phyloP scores from a whole-genome alignment of 2,888 invertebrate genomes.

The Drepana falcataria region DNA sequence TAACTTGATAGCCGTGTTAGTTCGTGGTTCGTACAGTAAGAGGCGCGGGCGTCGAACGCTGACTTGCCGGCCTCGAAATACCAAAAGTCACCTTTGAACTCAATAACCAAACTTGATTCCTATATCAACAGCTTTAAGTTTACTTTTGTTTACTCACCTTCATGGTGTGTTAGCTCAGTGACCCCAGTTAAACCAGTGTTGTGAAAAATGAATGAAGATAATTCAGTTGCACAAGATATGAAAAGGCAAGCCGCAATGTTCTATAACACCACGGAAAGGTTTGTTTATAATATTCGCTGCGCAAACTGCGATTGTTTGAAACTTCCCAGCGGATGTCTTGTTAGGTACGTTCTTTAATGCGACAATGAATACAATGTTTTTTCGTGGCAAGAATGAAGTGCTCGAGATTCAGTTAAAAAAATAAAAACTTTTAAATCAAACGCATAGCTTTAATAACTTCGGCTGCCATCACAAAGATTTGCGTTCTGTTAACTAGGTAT shows the following conservation, averaged over 20 bases:
- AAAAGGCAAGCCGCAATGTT: constrained; percentile 72
- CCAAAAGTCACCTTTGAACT: constrained; percentile 29
- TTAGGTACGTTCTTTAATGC: constrained; percentile 2
- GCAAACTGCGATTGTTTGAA: constrained; percentile 22
- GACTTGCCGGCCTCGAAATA: constrained; percentile 48
- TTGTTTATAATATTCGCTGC: constrained; percentile 29
- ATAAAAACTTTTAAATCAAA: neutral
- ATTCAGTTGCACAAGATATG: constrained; percentile 59
- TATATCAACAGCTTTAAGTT: constrained; percentile 17
- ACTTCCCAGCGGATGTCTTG: constrained; percentile 28
- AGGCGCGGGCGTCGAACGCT: constrained; percentile 67
- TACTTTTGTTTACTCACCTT: constrained; percentile 9
- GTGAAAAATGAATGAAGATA: constrained; percentile 62
- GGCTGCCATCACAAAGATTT: no score
- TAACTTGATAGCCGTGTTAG: constrained; percentile 27
- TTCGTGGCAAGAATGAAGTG: constrained; percentile 6
- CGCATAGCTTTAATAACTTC: no score
- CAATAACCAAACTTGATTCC: constrained; percentile 16
- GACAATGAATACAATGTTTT: neutral
- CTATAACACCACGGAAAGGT: constrained; percentile 71
- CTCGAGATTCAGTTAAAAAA: neutral
- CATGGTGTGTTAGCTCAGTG: constrained; percentile 24
- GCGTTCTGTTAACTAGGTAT: no score
- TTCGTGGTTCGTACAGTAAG: constrained; percentile 32
- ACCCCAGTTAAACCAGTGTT: constrained; percentile 30